Percentiles rank a stretch among this genome's conserved stretches.
Conservation (phyloP, 2,113 vertebrate species). For the Aythya baeri region DNA sequence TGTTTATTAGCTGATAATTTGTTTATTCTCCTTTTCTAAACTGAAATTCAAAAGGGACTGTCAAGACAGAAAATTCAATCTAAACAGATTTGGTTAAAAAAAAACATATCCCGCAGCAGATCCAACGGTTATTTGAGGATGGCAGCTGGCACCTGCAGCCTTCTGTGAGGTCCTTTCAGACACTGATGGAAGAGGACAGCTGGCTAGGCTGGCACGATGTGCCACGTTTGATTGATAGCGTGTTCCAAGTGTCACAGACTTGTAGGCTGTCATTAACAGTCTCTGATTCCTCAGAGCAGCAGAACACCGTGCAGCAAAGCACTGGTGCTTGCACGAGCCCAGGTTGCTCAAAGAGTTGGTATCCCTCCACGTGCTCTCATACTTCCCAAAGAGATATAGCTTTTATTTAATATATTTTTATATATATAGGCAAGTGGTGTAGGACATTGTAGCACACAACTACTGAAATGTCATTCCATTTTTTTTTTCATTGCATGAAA, state of each 20-base stretch:
- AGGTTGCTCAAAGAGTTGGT: not conserved
- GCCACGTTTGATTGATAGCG: constrained; percentile 80
- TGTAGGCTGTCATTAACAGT: constrained; percentile 51
- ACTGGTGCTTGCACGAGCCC: fast-evolving
- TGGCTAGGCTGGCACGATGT: constrained; percentile 80
- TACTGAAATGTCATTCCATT: not conserved
- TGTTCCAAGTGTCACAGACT: constrained; percentile 62
- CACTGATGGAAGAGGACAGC: constrained; percentile 86
- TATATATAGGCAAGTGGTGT: not conserved
- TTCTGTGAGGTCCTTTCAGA: constrained; percentile 63
- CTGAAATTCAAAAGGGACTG: constrained; percentile 16
- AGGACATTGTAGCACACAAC: not conserved
- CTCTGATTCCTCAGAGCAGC: not conserved
- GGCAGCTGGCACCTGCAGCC: constrained; percentile 78
- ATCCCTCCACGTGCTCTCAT: not conserved
- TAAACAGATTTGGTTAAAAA: constrained; percentile 4
- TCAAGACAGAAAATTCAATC: constrained; percentile 55
- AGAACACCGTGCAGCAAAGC: not conserved
- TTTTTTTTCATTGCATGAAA: fast-evolving
- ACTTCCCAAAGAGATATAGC: not conserved
- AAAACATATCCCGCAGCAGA: constrained; percentile 55
- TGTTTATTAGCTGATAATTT: constrained; percentile 60
- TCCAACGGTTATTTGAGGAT: constrained; percentile 70
- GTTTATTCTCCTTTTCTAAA: constrained; percentile 65
- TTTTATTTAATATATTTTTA: not conserved